These are phyloP conservation scores for Muschampia plurimacula DNA, from an alignment of 2,888 invertebrate genomes.

Conservation along the genomic window DNA sequence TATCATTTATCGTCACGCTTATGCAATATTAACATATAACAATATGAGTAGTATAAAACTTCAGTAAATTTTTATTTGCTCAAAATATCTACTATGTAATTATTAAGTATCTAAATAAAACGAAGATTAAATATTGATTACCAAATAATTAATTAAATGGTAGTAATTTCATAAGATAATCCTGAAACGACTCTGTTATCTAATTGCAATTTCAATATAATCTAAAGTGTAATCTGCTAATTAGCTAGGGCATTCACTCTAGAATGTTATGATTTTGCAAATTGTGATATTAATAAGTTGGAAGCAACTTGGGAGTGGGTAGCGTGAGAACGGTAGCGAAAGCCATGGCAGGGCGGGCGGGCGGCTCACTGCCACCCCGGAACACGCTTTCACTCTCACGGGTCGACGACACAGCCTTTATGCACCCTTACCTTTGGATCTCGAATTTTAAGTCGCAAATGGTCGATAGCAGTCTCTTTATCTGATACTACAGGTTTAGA, in stretches of 20 bases:
- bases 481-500: slow-evolving; percentile 40
- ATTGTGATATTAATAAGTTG: slow-evolving; percentile 58
- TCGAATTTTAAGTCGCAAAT: slow-evolving; percentile 52
- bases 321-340: slow-evolving; percentile 82
- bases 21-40: background rate
- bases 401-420: slow-evolving; percentile 81
- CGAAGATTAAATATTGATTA: no score
- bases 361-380: slow-evolving; percentile 71
- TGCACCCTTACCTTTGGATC: slow-evolving; percentile 69
- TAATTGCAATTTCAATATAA: background rate
- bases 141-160: no score
- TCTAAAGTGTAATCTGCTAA: background rate
- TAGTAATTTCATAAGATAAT: background rate
- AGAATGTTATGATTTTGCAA: slow-evolving; percentile 18
- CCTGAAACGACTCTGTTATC: background rate
- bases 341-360: slow-evolving; percentile 77
- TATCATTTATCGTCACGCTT: background rate
- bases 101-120: no score
- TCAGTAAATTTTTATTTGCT: no score
- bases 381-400: slow-evolving; percentile 82
- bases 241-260: background rate
- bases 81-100: no score
- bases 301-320: slow-evolving; percentile 70
- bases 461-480: slow-evolving; percentile 37
- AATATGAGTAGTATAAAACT: background rate